Evolutionary conservation across 2,888 invertebrate genomes (phyloP).

Genomic region (Ophonus ardosiacus): DNA sequence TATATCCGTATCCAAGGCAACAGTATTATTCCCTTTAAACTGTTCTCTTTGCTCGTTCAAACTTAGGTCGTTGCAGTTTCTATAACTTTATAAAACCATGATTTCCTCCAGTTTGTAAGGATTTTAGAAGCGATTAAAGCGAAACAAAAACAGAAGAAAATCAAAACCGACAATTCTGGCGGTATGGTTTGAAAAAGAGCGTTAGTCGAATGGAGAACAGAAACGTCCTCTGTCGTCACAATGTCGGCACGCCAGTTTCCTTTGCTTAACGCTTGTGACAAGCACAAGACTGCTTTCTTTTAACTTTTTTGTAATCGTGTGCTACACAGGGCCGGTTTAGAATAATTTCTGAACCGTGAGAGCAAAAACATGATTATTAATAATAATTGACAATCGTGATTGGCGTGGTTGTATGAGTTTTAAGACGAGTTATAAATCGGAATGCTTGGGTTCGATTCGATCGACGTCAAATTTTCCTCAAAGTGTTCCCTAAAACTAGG

Average conservation of each 20-base stretch:
- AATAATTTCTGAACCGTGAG: not conserved
- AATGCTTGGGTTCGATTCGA: too few species aligned
- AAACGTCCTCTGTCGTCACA: slow-evolving; percentile 18
- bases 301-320: not conserved
- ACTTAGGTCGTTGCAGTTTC: not conserved
- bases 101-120: slow-evolving; percentile 7
- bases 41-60: not conserved
- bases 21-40: not conserved
- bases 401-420: too few species aligned
- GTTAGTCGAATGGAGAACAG: slow-evolving; percentile 16
- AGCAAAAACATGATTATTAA: not conserved
- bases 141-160: slow-evolving; percentile 29
- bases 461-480: too few species aligned
- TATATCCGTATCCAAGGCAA: too few species aligned
- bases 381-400: too few species aligned
- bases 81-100: slow-evolving; percentile 12
- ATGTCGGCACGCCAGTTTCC: slow-evolving; percentile 17
- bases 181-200: slow-evolving; percentile 11
- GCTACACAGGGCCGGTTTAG: not conserved
- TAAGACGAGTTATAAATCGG: too few species aligned
- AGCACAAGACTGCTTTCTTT: slow-evolving; percentile 31
- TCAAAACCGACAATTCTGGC: slow-evolving; percentile 13
- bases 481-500: too few species aligned
- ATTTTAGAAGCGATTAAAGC: slow-evolving; percentile 20
- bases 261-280: slow-evolving; percentile 31